Base-by-base conservation (phyloP, 1,140 invertebrate species). In the Muscidifurax raptorellus region DNA sequence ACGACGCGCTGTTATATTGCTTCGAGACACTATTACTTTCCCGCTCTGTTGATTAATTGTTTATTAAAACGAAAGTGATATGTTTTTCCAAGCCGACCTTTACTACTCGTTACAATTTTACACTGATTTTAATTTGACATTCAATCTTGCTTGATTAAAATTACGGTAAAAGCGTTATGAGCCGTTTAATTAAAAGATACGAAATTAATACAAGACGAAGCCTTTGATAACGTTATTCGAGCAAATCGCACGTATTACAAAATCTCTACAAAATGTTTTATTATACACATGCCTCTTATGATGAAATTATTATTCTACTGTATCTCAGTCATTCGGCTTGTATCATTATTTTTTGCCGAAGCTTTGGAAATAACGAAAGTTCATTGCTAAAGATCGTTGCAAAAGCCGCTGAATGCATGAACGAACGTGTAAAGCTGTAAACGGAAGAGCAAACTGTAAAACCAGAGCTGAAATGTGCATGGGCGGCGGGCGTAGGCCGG, bases 381-480 rank as follows among this genome's bases (percentile, higher is more conserved):
- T 75, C 7, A 22, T 47, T 75, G 7, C 36, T 44, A n/a, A 22
- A 75, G 10, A 75, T 44, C 18, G 3, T 44, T 44, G 40, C 18
- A 12, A 36, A 75, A 36, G 36, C 2, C 40, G 15, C 13, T 75
- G n/a, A 27, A 36, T 75, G 10, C 10, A 44, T 36, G 28, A 44
- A 36, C 18, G 28, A 15, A 36, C 12, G 15, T n/a, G 18, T 36
- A 28, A 32, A 44, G 2, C 40, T 36, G 18, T 71, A 25, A 69
- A 22, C 6, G 4, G 67, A 47, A 80, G 40, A 36, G 12, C 25
- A 52, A 75, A 80, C 67, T 80, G 67, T 80, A 30, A 80, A 80
- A 80, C 13, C 36, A 71, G 66, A 80, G 27, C 22, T 71, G 32
- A 76, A 77, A 77, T 28, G n/a, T n/a, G 59, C 72, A 47, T 83